Evolutionary conservation across 1,140 invertebrate genomes (phyloP).

Genomic region (Pectinophora gossypiella): DNA sequence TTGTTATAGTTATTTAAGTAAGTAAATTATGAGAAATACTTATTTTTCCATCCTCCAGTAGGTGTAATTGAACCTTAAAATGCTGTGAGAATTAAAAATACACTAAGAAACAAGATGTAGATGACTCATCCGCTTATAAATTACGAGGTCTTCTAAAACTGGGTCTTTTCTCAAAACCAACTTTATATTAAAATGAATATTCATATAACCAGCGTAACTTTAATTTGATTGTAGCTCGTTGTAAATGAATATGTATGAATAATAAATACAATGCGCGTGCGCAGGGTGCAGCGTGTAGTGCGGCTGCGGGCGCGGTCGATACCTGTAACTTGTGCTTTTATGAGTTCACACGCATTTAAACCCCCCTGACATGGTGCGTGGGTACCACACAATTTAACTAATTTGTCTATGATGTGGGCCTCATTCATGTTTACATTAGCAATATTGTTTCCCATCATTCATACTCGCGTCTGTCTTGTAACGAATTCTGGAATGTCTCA

Average conservation of each 20-base stretch:
- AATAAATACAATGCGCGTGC: too few species aligned
- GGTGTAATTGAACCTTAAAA: too few species aligned
- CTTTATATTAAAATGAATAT: not conserved
- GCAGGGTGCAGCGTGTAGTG: slow-evolving; percentile 14
- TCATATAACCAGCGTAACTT: not conserved
- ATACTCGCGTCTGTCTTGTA: too few species aligned
- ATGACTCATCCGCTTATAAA: not conserved
- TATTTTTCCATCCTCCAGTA: too few species aligned
- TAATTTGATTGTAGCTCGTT: not conserved
- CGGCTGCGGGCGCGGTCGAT: slow-evolving; percentile 57
- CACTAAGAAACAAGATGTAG: not conserved
- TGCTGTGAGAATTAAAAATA: too few species aligned
- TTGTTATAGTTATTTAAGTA: too few species aligned
- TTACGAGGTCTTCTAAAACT: not conserved
- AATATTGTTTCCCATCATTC: too few species aligned
- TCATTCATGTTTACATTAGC: too few species aligned
- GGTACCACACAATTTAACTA: not conserved
- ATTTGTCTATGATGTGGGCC: too few species aligned
- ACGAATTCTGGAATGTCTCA: too few species aligned
- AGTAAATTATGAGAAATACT: too few species aligned
- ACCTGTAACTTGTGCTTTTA: slow-evolving; percentile 19
- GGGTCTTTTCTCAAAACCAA: not conserved
- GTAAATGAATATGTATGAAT: slow-evolving; percentile 21
- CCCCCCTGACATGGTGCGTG: not conserved
- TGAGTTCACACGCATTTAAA: slow-evolving; percentile 29